A percentile compares a stretch with the other conserved stretches of the same genome.
Evolutionary conservation across 1,140 invertebrate species (phyloP).

Genomic region (Galleria mellonella): DNA sequence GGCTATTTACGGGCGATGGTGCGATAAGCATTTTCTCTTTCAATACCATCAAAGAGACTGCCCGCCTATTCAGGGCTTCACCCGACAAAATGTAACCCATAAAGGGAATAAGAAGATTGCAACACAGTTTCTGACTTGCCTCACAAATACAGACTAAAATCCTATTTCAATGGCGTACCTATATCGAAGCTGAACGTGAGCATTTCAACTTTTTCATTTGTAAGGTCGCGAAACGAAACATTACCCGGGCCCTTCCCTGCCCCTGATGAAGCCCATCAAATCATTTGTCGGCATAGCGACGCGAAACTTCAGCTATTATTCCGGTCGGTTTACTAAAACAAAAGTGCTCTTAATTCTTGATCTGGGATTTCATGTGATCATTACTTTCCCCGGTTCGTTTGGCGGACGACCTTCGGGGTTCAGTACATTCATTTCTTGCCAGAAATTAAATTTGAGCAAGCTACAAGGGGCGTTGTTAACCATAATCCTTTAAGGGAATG

Average conservation of each 20-base stretch:
- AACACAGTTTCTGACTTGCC: slow-evolving; percentile 26
- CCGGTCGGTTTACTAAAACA: slow-evolving; percentile 52
- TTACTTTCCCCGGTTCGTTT: slow-evolving; percentile 44
- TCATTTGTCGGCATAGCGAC: slow-evolving; percentile 56
- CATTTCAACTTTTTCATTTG: slow-evolving; percentile 28
- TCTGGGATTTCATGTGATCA: slow-evolving; percentile 44
- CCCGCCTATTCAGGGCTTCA: slow-evolving; percentile 49
- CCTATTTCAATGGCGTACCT: slow-evolving; percentile 20
- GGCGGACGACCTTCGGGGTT: slow-evolving; percentile 8
- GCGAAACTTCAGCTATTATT: slow-evolving; percentile 56
- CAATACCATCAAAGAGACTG: slow-evolving; percentile 65
- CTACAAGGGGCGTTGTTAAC: slow-evolving; percentile 14
- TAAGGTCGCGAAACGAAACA: slow-evolving; percentile 26
- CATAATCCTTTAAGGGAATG: slow-evolving; percentile 19
- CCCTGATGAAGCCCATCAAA: slow-evolving; percentile 52
- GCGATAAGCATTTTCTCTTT: slow-evolving; percentile 68
- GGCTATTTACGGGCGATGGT: slow-evolving; percentile 62
- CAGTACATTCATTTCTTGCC: slow-evolving; percentile 15
- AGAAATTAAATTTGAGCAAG: slow-evolving; percentile 34
- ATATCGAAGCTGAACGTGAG: slow-evolving; percentile 4
- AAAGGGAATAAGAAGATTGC: slow-evolving; percentile 42
- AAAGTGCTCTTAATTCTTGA: slow-evolving; percentile 50
- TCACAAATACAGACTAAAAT: slow-evolving; percentile 26
- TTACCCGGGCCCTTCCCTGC: slow-evolving; percentile 28
- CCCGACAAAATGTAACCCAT: slow-evolving; percentile 56